A percentile compares a stretch with the other conserved stretches of the same genome.
Conservation (phyloP, 2,888 invertebrate species). For the Metacarcinus magister region DNA sequence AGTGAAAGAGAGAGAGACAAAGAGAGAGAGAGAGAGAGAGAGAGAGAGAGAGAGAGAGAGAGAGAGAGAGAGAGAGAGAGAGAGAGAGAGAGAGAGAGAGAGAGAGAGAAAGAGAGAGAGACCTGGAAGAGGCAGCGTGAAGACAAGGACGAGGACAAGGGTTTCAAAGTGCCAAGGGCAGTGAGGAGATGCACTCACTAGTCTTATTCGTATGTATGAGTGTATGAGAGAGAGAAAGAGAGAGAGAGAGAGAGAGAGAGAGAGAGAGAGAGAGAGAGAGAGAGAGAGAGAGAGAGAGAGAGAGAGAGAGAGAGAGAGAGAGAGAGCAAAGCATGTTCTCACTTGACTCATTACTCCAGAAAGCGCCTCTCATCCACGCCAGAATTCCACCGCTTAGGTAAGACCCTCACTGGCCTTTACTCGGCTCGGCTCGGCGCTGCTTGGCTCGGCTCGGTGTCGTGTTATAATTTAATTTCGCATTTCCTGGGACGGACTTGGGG, state of each 20-base stretch:
- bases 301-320: constrained; percentile 40
- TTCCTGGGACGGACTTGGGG: neutral
- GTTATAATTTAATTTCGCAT: constrained; percentile 5
- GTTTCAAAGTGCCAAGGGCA: too few relatives aligned
- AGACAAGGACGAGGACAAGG: too few relatives aligned
- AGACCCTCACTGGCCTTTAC: neutral
- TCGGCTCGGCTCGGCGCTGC: too few relatives aligned
- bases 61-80: constrained; percentile 7
- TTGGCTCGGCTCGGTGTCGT: neutral
- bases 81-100: neutral
- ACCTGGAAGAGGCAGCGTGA: too few relatives aligned
- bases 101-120: neutral
- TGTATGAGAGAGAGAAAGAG: neutral
- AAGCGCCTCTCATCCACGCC: neutral
- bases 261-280: neutral
- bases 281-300: constrained; percentile 1
- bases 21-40: neutral
- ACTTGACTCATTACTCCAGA: neutral
- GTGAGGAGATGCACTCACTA: too few relatives aligned
- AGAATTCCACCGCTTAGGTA: neutral
- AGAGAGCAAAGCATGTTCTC: neutral
- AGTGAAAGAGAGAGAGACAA: neutral
- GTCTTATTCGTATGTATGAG: too few relatives aligned
- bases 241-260: neutral
- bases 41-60: neutral